These are phyloP conservation scores for Halcyon chelicuti DNA, from an alignment of 2,797 vertebrate genomes.

Conservation along the genomic window DNA sequence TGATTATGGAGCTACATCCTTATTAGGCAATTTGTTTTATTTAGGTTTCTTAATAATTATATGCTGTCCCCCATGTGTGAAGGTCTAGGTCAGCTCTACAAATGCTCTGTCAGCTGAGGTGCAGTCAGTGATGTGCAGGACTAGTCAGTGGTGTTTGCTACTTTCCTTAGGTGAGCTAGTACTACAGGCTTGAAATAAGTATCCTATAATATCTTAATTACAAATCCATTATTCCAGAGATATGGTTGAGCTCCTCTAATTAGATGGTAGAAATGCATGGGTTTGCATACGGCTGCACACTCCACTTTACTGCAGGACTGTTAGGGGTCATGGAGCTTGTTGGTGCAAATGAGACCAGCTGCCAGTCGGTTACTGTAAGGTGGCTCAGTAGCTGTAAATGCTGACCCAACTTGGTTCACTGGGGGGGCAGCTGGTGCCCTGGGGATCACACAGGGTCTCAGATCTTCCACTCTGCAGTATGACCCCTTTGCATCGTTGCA, in stretches of 20 bases:
- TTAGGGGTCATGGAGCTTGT: neutral
- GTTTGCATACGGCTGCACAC: neutral
- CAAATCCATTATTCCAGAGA: neutral
- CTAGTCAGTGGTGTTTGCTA: neutral
- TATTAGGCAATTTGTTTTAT: neutral
- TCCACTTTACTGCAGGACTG: neutral
- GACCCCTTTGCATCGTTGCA: neutral
- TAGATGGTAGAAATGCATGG: neutral
- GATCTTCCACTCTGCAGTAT: accelerated
- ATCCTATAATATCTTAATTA: neutral
- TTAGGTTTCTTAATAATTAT: neutral
- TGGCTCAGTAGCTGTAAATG: neutral
- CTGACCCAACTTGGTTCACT: neutral
- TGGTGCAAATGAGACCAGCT: neutral
- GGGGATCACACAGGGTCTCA: neutral
- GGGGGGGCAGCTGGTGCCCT: neutral
- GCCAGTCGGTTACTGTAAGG: accelerated
- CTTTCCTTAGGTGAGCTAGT: neutral
- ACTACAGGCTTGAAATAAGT: neutral
- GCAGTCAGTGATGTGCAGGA: neutral
- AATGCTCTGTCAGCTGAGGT: neutral
- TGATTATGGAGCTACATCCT: neutral
- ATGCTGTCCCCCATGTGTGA: neutral
- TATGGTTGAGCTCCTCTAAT: neutral
- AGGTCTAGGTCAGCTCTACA: neutral